Conservation (phyloP, 2,888 invertebrate genomes). For the Petrolisthes cinctipes region DNA sequence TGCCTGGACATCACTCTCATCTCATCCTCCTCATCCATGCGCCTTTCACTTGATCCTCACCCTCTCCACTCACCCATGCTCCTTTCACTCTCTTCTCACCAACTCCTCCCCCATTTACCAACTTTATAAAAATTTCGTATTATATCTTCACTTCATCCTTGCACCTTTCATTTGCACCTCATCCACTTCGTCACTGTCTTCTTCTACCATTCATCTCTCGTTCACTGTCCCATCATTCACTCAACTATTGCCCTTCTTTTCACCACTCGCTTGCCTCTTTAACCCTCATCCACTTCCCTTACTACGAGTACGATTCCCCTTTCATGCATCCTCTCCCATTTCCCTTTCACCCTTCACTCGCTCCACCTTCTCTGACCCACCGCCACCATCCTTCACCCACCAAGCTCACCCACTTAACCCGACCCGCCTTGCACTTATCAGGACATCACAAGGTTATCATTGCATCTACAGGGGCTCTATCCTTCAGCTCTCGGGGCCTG, state of each 20-base stretch:
- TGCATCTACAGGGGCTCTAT: no score
- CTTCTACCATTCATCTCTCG: neutral
- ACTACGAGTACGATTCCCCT: no score
- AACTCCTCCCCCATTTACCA: no score
- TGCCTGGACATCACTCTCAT: no score
- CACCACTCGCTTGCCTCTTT: neutral
- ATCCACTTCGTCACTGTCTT: neutral
- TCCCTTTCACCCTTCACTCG: neutral
- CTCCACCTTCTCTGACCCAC: conserved; percentile 8
- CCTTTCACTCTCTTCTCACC: no score
- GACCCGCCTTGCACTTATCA: no score
- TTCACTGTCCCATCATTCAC: neutral
- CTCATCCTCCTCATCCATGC: no score
- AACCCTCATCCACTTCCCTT: neutral
- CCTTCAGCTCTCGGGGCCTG: no score
- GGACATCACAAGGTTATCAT: no score
- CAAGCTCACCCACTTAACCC: neutral
- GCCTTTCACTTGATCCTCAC: no score
- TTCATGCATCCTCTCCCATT: neutral
- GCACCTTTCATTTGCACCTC: neutral
- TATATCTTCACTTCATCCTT: neutral
- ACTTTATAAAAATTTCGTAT: no score
- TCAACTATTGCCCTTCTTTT: neutral
- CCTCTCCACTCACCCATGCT: no score
- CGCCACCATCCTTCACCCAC: neutral